Evolutionary conservation across 2,113 vertebrate species (phyloP).

Genomic region (Brachyhypopomus gauderio): DNA sequence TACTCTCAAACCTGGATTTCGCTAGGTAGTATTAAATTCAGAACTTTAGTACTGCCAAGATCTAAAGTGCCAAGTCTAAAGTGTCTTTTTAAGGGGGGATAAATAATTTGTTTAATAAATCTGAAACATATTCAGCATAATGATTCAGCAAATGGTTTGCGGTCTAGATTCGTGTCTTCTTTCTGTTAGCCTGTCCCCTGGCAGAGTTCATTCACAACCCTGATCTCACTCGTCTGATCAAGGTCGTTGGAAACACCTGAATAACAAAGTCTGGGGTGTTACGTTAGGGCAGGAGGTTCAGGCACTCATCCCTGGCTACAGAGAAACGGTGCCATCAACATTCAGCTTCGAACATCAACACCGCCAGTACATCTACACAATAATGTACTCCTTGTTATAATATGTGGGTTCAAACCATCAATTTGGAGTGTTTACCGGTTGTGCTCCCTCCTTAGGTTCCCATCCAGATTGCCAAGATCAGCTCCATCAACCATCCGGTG

Average conservation of each 20-base stretch:
- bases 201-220: too few species aligned
- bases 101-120: background rate
- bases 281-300: too few species aligned
- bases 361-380: background rate
- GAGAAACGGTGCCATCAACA: background rate
- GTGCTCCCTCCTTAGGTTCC: conserved; percentile 84
- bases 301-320: too few species aligned
- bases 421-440: background rate
- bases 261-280: too few species aligned
- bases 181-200: too few species aligned
- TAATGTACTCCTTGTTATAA: background rate
- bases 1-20: background rate
- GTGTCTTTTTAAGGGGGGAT: background rate
- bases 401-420: background rate
- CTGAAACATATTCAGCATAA: background rate
- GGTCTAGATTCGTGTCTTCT: background rate
- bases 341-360: background rate
- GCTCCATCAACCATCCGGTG: conserved; percentile 94
- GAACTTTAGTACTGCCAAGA: too few species aligned
- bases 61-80: background rate
- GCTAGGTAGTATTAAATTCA: too few species aligned
- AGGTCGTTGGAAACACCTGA: too few species aligned
- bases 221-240: too few species aligned
- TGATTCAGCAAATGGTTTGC: background rate
- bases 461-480: conserved; percentile 89